Percentiles rank a stretch among this genome's conserved stretches.
These are phyloP conservation scores for Pseudomyrmex flavicornis DNA, from an alignment of 1,140 invertebrate genomes.

Conservation along the genomic window DNA sequence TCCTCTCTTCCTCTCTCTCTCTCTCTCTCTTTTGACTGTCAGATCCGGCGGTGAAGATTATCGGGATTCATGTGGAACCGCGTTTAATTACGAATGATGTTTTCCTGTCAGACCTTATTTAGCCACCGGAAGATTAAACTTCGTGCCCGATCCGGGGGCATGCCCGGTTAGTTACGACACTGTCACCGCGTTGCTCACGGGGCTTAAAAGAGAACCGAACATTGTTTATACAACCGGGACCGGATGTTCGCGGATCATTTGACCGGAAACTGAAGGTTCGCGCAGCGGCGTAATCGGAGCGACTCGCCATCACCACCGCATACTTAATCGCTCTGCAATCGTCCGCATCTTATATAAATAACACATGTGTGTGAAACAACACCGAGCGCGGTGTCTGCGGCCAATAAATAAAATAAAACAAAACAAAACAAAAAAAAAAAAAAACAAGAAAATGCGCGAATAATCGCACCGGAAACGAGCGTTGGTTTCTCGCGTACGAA, in stretches of 20 bases:
- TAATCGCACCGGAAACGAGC: no score
- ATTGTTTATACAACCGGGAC: constrained; percentile 63
- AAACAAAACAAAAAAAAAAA: no score
- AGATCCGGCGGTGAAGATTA: no score
- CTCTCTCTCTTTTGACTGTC: no score
- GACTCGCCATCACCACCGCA: constrained; percentile 51
- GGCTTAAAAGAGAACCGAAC: constrained; percentile 40
- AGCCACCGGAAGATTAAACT: constrained; percentile 47
- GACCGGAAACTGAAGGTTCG: constrained; percentile 82
- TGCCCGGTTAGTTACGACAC: constrained; percentile 33
- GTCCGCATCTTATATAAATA: constrained; percentile 73
- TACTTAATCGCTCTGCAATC: constrained; percentile 76
- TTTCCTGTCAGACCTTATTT: constrained; percentile 7
- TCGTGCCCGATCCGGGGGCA: constrained; percentile 14
- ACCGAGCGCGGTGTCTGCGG: no score
- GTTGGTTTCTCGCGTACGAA: no score
- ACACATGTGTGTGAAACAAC: constrained; percentile 7
- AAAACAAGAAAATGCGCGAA: no score
- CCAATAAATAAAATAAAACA: no score
- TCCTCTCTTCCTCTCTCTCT: no score
- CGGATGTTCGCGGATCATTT: constrained; percentile 83
- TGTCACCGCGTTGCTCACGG: constrained; percentile 24
- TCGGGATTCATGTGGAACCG: not conserved
- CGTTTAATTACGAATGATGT: constrained; percentile 27
- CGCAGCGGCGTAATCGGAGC: constrained; percentile 77